Conservation (phyloP, 2,113 vertebrate species). For the Talpa occidentalis region DNA sequence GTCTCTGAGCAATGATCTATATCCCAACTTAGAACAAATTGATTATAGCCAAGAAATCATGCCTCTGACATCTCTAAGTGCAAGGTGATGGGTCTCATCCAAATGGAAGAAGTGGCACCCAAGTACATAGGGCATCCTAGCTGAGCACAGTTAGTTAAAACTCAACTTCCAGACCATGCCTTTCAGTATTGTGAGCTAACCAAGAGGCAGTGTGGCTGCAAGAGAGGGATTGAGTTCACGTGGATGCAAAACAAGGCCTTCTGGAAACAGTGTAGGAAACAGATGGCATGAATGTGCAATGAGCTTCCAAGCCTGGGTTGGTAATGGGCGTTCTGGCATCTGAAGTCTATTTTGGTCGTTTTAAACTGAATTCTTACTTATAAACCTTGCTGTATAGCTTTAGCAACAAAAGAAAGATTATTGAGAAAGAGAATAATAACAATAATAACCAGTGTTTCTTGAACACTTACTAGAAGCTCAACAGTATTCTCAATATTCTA, state of each 20-base stretch:
- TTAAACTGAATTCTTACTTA: background rate
- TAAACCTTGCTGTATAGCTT: background rate
- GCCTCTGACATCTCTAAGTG: background rate
- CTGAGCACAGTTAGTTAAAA: background rate
- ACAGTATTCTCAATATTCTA: background rate
- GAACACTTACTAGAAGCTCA: background rate
- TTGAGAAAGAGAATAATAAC: background rate
- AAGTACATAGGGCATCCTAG: background rate
- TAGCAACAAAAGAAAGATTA: background rate
- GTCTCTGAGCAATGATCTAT: background rate
- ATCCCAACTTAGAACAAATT: background rate
- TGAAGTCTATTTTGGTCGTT: slow-evolving; percentile 4
- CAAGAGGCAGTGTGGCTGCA: background rate
- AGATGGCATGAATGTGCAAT: slow-evolving; percentile 4
- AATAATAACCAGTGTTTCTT: background rate
- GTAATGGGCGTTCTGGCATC: background rate
- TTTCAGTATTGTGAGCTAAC: background rate
- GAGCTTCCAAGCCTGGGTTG: slow-evolving; percentile 26
- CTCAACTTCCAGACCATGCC: background rate
- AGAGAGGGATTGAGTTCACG: background rate
- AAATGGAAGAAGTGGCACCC: background rate
- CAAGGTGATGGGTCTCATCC: background rate
- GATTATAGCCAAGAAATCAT: background rate
- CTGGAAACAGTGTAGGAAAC: slow-evolving; percentile 18
- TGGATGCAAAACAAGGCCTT: background rate